These are phyloP conservation scores for Nannoperca australis DNA, from an alignment of 2,797 vertebrate genomes.

Conservation along the genomic window DNA sequence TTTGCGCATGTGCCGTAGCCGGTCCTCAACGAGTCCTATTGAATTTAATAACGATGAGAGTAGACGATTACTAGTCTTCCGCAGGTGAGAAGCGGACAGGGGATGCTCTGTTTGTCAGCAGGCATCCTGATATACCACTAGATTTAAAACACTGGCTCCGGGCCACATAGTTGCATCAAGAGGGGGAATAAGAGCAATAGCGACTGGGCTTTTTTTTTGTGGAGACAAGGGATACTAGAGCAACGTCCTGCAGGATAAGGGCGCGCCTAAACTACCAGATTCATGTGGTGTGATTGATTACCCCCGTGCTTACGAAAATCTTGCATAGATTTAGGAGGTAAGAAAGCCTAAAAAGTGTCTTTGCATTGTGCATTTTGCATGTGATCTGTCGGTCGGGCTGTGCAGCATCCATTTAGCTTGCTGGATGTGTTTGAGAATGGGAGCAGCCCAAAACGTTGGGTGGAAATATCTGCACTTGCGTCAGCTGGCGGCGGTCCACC, in stretches of 20 bases:
- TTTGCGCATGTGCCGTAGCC: constrained; percentile 81
- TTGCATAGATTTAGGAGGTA: constrained; percentile 83
- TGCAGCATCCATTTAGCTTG: constrained; percentile 68
- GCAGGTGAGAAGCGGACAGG: constrained; percentile 73
- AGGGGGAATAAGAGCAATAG: constrained; percentile 45
- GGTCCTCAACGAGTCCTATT: constrained; percentile 64
- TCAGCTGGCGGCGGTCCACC: constrained; percentile 79
- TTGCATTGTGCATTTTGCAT: constrained; percentile 49
- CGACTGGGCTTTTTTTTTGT: constrained; percentile 45
- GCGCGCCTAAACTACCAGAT: constrained; percentile 82
- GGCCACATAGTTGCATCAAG: constrained; percentile 66
- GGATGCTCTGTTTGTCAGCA: constrained; percentile 56
- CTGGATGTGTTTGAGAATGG: constrained; percentile 62
- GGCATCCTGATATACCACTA: constrained; percentile 41
- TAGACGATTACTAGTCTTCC: constrained; percentile 66
- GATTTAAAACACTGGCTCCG: constrained; percentile 62
- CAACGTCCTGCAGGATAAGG: constrained; percentile 82
- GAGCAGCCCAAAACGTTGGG: constrained; percentile 68
- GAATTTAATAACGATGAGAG: constrained; percentile 78
- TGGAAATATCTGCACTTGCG: constrained; percentile 85
- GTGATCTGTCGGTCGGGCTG: constrained; percentile 21
- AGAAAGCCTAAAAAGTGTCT: constrained; percentile 51
- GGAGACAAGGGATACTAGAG: constrained; percentile 74
- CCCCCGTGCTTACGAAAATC: constrained; percentile 71
- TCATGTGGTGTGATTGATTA: constrained; percentile 85